phyloP scores from a whole-genome alignment of 1,140 invertebrate species.

The Muscidifurax raptorellus region DNA sequence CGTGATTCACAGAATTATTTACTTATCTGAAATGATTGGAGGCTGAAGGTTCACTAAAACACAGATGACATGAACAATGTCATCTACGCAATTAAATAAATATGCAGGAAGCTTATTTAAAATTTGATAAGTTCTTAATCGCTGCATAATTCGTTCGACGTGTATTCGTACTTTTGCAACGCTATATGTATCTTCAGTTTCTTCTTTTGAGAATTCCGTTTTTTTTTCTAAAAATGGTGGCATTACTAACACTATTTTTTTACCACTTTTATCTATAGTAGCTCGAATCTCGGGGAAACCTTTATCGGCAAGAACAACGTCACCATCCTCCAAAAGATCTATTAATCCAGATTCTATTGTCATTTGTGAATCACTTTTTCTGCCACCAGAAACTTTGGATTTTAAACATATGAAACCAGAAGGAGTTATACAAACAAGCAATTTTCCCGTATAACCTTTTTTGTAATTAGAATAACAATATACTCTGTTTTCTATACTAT shows the following conservation, averaged over 20 bases:
- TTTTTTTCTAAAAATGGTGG: constrained; percentile 61
- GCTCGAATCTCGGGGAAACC: constrained; percentile 66
- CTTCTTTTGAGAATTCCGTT: constrained; percentile 55
- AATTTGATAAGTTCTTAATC: constrained; percentile 62
- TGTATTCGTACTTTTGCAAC: constrained; percentile 66
- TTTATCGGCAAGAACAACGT: constrained; percentile 70
- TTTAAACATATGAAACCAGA: constrained; percentile 68
- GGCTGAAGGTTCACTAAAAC: constrained; percentile 51
- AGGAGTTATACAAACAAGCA: constrained; percentile 69
- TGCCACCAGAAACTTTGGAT: constrained; percentile 66
- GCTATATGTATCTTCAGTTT: constrained; percentile 62
- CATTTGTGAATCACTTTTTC: constrained; percentile 48
- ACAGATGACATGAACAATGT: constrained; percentile 50
- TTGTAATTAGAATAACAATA: constrained; percentile 70
- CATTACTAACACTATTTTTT: constrained; percentile 58
- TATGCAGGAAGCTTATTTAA: constrained; percentile 56
- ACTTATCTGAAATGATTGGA: constrained; percentile 36
- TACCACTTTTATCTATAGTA: constrained; percentile 47
- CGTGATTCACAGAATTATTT: too few species aligned
- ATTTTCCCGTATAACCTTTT: constrained; percentile 64
- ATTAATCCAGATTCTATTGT: constrained; percentile 60
- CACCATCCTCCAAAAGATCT: constrained; percentile 66
- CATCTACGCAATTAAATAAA: constrained; percentile 46
- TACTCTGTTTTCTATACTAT: constrained; percentile 68
- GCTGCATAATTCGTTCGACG: constrained; percentile 64